A percentile compares a stretch with the other conserved stretches of the same genome.
Evolutionary conservation across 1,140 invertebrate species (phyloP).

Genomic region (Theocolax elegans): DNA sequence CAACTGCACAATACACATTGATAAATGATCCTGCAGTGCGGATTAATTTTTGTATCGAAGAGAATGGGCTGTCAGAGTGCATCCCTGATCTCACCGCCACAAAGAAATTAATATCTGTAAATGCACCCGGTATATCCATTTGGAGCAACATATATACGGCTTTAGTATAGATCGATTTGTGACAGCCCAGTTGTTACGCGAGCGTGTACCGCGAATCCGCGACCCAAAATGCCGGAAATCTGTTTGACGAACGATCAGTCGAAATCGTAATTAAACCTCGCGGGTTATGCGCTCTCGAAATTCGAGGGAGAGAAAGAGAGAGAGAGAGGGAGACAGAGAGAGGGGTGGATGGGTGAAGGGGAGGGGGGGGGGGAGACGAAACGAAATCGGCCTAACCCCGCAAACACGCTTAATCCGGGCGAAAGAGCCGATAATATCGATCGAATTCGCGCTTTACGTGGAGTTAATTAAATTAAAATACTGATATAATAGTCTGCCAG

Average conservation of each 20-base stretch:
- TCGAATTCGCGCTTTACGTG: slow-evolving; percentile 58
- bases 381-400: slow-evolving; percentile 36
- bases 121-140: background rate
- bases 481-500: slow-evolving; percentile 66
- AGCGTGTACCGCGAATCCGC: no score
- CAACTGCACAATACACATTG: no score
- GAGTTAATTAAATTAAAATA: slow-evolving; percentile 69
- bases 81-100: background rate
- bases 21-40: no score
- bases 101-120: slow-evolving; percentile 20
- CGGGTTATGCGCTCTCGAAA: slow-evolving; percentile 39
- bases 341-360: no score
- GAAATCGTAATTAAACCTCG: slow-evolving; percentile 67
- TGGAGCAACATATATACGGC: background rate
- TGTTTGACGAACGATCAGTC: slow-evolving; percentile 60
- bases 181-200: background rate
- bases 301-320: slow-evolving; percentile 3
- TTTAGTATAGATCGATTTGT: slow-evolving; percentile 4
- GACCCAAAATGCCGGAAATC: slow-evolving; percentile 50
- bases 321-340: background rate
- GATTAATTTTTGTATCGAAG: background rate
- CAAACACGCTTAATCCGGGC: slow-evolving; percentile 65
- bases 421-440: slow-evolving; percentile 66
- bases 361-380: no score
- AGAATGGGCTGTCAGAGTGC: background rate